Percentiles rank a stretch among this genome's conserved stretches.
phyloP scores from a whole-genome alignment of 1,140 invertebrate genomes.

The Globodera rostochiensis region DNA sequence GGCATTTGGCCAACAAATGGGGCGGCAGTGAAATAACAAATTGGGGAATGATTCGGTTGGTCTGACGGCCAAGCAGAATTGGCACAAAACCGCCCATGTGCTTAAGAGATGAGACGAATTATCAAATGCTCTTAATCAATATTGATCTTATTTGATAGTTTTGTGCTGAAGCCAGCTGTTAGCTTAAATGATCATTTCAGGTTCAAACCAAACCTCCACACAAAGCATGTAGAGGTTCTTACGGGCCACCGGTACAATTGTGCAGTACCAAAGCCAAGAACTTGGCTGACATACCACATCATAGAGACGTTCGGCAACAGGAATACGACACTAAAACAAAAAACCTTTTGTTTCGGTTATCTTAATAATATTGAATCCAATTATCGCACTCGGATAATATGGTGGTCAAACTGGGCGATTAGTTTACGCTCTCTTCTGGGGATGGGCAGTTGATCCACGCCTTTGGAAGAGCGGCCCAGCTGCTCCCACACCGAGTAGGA shows the following conservation, averaged over 20 bases:
- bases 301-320: slow-evolving; percentile 80
- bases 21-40: slow-evolving; percentile 97
- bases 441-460: slow-evolving; percentile 76
- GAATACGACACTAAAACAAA: slow-evolving; percentile 81
- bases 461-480: slow-evolving; percentile 68
- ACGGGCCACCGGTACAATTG: slow-evolving; percentile 73
- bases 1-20: slow-evolving; percentile 55
- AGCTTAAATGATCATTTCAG: too few species aligned
- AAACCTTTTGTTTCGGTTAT: too few species aligned
- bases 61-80: slow-evolving; percentile 88
- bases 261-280: slow-evolving; percentile 89
- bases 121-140: too few species aligned
- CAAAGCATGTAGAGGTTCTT: slow-evolving; percentile 81
- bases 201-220: slow-evolving; percentile 69
- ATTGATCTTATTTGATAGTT: too few species aligned
- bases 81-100: slow-evolving; percentile 94
- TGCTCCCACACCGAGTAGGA: slow-evolving; percentile 59
- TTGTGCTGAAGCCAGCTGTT: too few species aligned
- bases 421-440: slow-evolving; percentile 81
- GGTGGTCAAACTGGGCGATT: slow-evolving; percentile 85
- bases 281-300: slow-evolving; percentile 91
- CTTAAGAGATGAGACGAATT: slow-evolving; percentile 29
- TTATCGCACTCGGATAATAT: slow-evolving; percentile 81
- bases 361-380: too few species aligned
- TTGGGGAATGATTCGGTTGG: slow-evolving; percentile 92